phyloP scores from a whole-genome alignment of 2,113 vertebrate species.

The Ailuropoda melanoleuca region DNA sequence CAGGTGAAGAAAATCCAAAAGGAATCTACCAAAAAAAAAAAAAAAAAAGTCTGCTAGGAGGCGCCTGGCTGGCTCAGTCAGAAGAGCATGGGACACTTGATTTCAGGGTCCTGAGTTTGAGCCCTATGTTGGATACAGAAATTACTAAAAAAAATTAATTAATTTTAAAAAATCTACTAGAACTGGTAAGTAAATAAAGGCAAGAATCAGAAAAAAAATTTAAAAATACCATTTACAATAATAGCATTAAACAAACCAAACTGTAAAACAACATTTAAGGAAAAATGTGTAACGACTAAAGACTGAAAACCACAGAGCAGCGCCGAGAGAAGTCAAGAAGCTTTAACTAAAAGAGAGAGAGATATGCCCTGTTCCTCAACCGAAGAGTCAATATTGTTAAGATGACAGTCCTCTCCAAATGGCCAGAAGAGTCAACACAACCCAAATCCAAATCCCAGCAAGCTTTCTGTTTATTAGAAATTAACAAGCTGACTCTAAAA shows the following conservation, averaged over 20 bases:
- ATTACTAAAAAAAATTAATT: neutral
- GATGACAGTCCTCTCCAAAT: neutral
- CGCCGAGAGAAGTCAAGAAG: neutral
- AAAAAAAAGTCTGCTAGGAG: neutral
- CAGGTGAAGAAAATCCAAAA: neutral
- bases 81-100: neutral
- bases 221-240: neutral
- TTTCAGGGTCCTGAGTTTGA: neutral
- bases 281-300: neutral
- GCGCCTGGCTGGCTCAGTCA: neutral
- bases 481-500: neutral
- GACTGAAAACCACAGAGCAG: neutral
- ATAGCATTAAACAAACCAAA: neutral
- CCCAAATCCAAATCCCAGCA: neutral
- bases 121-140: neutral
- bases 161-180: neutral
- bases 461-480: neutral
- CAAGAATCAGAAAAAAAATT: neutral
- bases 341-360: neutral
- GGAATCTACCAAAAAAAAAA: neutral
- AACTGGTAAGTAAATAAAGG: neutral
- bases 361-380: rapidly evolving
- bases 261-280: neutral
- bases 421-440: neutral
- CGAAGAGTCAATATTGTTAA: neutral